A percentile compares a stretch with the other conserved stretches of the same genome.
These are phyloP conservation scores for Proteles cristata DNA, from an alignment of 2,113 vertebrate species.

Conservation along the genomic window DNA sequence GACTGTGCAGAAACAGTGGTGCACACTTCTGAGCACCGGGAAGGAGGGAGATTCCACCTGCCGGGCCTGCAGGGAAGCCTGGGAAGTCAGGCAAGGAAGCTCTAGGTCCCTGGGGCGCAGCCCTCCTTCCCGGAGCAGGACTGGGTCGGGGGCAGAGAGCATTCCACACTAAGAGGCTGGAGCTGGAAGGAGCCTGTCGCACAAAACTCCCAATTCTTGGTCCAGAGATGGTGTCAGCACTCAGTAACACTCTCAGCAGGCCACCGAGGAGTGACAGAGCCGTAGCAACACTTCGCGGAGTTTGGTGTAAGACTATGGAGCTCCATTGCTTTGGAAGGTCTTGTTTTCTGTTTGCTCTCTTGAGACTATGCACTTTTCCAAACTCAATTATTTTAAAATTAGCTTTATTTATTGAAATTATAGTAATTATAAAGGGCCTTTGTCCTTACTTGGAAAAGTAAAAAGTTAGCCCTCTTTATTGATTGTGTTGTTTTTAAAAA, in stretches of 20 bases:
- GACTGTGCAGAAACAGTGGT: background rate
- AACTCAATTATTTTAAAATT: background rate
- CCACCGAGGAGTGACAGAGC: background rate
- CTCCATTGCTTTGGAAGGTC: background rate
- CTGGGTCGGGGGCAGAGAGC: background rate
- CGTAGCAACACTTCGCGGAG: background rate
- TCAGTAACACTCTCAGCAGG: background rate
- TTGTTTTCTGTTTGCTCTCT: background rate
- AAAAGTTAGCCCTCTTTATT: background rate
- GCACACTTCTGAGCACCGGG: background rate
- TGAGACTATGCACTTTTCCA: background rate
- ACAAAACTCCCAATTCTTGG: background rate
- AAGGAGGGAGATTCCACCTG: background rate
- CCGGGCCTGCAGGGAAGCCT: background rate
- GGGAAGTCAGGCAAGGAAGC: background rate
- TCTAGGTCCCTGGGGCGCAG: background rate
- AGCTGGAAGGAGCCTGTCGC: background rate
- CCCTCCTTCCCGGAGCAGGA: background rate
- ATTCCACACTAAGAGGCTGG: background rate
- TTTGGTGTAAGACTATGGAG: background rate
- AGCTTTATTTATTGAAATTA: background rate
- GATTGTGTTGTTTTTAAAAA: background rate
- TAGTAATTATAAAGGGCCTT: background rate
- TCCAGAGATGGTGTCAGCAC: background rate
- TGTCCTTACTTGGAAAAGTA: background rate